These are phyloP conservation scores for Sclerodermus sp. DNA, from an alignment of 2,888 invertebrate genomes.

Conservation along the genomic window DNA sequence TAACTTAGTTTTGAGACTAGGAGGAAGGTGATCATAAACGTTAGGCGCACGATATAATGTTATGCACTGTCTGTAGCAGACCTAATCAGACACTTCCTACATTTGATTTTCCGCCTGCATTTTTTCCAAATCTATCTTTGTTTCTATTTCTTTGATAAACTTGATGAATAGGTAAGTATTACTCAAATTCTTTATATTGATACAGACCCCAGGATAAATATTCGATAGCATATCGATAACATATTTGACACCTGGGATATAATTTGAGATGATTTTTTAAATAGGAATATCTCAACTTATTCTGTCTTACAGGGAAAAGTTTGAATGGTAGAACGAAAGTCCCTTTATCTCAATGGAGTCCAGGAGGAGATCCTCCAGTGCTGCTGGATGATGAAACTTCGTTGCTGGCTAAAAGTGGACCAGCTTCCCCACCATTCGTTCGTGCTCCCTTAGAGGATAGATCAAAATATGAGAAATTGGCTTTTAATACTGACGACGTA, in stretches of 20 bases:
- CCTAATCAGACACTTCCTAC: slow-evolving; percentile 55
- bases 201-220: too few species aligned
- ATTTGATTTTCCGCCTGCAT: slow-evolving; percentile 15
- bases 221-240: too few species aligned
- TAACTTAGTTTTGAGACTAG: background rate
- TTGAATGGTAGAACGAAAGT: slow-evolving; percentile 28
- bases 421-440: slow-evolving; percentile 61
- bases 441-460: slow-evolving; percentile 70
- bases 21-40: background rate
- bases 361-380: slow-evolving; percentile 29
- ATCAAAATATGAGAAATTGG: slow-evolving; percentile 76
- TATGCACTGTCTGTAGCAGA: slow-evolving; percentile 46
- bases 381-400: slow-evolving; percentile 57
- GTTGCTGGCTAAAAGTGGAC: slow-evolving; percentile 50
- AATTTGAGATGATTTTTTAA: too few species aligned
- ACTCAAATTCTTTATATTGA: too few species aligned
- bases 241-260: too few species aligned
- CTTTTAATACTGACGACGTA: slow-evolving; percentile 63
- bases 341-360: slow-evolving; percentile 42
- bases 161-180: slow-evolving; percentile 16
- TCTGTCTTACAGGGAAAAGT: slow-evolving; percentile 39
- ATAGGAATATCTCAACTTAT: too few species aligned
- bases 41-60: slow-evolving; percentile 4
- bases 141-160: background rate
- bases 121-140: slow-evolving; percentile 3